phyloP scores from a whole-genome alignment of 2,113 vertebrate species.

The Bubo bubo region DNA sequence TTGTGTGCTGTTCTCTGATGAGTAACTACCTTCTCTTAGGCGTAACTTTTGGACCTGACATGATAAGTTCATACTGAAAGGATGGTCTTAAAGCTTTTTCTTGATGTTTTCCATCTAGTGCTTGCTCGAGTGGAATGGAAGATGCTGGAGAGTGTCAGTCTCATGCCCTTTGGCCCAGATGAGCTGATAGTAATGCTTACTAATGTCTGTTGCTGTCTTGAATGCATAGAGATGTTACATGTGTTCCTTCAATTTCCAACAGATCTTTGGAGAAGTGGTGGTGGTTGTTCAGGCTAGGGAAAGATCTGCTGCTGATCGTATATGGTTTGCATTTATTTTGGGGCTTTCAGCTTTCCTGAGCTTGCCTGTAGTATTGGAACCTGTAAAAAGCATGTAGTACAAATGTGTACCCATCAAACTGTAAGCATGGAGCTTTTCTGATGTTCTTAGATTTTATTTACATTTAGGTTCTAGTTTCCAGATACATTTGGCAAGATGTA shows the following conservation, averaged over 20 bases:
- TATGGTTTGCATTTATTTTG: not conserved
- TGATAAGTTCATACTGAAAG: not conserved
- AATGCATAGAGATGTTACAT: not conserved
- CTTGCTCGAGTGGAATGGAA: accelerated
- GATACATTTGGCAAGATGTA: not conserved
- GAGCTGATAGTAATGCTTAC: not conserved
- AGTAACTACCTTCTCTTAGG: not conserved
- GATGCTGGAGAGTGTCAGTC: not conserved
- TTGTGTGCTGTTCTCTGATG: not conserved
- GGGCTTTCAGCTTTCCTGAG: not conserved
- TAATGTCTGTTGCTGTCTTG: not conserved
- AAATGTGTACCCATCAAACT: not conserved
- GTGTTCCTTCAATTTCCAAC: not conserved
- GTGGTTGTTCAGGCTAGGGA: not conserved
- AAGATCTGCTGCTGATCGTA: not conserved
- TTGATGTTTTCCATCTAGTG: accelerated
- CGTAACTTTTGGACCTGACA: not conserved
- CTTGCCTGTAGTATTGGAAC: not conserved
- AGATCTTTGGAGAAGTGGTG: not conserved
- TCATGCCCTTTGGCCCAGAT: not conserved
- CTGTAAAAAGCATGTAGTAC: not conserved
- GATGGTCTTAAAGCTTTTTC: not conserved
- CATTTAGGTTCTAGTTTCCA: not conserved
- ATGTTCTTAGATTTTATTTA: not conserved
- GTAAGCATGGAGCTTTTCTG: not conserved